Evolutionary conservation across 2,888 invertebrate species (phyloP), one percentile per base, ranked within the genome.

Genomic region (Kuschelorhynchus macadamiae): DNA sequence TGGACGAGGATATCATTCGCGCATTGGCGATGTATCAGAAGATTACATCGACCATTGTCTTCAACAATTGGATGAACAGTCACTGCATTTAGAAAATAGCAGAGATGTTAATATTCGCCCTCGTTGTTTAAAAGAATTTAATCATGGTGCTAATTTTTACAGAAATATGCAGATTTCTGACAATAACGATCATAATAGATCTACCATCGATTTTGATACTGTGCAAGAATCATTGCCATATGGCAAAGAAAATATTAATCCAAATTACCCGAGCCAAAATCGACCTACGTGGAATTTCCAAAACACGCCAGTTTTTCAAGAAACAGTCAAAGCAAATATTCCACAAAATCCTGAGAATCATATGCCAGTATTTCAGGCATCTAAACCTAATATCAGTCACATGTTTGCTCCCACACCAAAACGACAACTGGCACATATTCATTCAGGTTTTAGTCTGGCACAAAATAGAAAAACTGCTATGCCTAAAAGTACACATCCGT

Each of bases 31-130:
- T 12, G 18, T 21, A 18, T 16, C 53, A 11, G 53, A 55, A 39
- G 11, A 21, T 12, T 46, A 36, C 47, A n/a, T 25, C 8, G 21
- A 47, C 30, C 36, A 55, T 11, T 63, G 12, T 30, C n/a, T 30
- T 8, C 52, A 32, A 9, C 32, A 41, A 18, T 14, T 53, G 14
- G 53, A 53, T 32, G 17, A 30, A 16, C 14, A 46, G 7, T 8
- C 20, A 33, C 30, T 17, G 12, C 11, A 20, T 36, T 47, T 46
- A 20, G 20, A 21, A 9, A 2, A 0, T 0, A 4, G 33, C 20
- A 17, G 9, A 47, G 18, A 47, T 36, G 11, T 44, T 7, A 47
- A 3, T 3, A 42, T 12, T 36, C 17, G 33, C 3, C 9, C 16
- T 20, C 32, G 9, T 7, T 16, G 12, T 20, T 1, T 20, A 39